A percentile compares a stretch with the other conserved stretches of the same genome.
Evolutionary conservation across 2,113 vertebrate genomes (phyloP).

Genomic region (Okapia johnstoni): DNA sequence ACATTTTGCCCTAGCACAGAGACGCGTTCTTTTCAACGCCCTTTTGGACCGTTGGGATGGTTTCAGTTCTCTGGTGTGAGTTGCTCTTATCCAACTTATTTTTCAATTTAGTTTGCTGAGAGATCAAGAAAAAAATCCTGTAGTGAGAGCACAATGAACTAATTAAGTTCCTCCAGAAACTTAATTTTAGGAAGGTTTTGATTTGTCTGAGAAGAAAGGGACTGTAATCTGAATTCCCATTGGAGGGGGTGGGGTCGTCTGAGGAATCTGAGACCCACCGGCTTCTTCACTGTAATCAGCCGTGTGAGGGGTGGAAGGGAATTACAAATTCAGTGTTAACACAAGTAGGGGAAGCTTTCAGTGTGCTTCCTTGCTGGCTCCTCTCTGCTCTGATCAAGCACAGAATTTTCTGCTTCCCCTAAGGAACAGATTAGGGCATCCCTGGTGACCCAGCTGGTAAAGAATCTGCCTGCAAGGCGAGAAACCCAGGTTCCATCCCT

Average conservation of each 20-base stretch:
- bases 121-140: background rate
- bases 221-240: background rate
- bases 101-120: constrained; percentile 48
- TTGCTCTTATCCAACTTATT: constrained; percentile 33
- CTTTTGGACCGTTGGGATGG: background rate
- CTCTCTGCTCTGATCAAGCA: background rate
- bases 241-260: background rate
- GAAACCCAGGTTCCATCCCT: background rate
- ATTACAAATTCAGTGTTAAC: background rate
- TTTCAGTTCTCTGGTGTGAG: background rate
- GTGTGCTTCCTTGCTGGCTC: background rate
- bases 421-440: background rate
- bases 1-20: background rate
- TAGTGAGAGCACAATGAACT: background rate
- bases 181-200: constrained; percentile 48
- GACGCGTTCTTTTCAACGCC: background rate
- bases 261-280: background rate
- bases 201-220: constrained; percentile 24
- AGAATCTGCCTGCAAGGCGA: background rate
- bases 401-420: background rate
- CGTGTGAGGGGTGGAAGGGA: constrained; percentile 26
- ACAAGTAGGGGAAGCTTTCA: background rate
- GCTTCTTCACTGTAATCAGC: background rate
- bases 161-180: constrained; percentile 12
- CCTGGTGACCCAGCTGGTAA: background rate